Evolutionary conservation across 2,113 vertebrate genomes (phyloP), one percentile per base, ranked within the genome.

Genomic region (Cynopterus brachyotis): DNA sequence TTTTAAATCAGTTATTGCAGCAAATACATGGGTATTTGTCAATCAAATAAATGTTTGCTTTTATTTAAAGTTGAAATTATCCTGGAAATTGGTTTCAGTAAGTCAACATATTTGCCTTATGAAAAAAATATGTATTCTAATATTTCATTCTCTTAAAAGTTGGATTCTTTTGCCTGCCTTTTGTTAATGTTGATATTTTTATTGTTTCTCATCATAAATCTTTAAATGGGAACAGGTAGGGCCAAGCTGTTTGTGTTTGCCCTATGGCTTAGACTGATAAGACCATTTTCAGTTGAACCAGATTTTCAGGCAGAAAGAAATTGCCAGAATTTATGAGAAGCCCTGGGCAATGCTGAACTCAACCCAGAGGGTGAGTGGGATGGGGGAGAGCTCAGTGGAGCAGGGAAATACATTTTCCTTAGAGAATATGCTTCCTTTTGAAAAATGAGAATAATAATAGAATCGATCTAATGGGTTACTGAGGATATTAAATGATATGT

Each of bases 231-330:
- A 97, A 55, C 72, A 88, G 37, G 26, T 30, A 82, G 84, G 37
- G 11, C 50, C 62, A 45, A 91, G 15, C n/a, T 92, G 2, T 78
- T 80, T 81, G 42, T 88, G 17, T 89, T 89, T 96, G 75, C 50
- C 26, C 75, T 57, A 73, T 87, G 94, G 47, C 78, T 94, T 78
- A 93, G 91, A 82, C 70, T 75, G 94, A 95, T 96, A 95, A 97
- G 55, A 78, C 16, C 15, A 57, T 81, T 92, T 97, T 87, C 50
- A 82, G 84, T n/a, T 45, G 72, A 94, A 91, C 97, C 88, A 91
- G 96, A 95, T 97, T 91, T 97, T 97, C 96, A 95, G 67, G 96
- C 93, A 78, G 70, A 62, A 35, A 40, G 57, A 89, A 94, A 50
- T 2, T 47, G 30, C 26, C 32, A 37, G 55, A 60, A n/a, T 70